Conservation (phyloP, 2,797 vertebrate species). For the Falco rusticolus region DNA sequence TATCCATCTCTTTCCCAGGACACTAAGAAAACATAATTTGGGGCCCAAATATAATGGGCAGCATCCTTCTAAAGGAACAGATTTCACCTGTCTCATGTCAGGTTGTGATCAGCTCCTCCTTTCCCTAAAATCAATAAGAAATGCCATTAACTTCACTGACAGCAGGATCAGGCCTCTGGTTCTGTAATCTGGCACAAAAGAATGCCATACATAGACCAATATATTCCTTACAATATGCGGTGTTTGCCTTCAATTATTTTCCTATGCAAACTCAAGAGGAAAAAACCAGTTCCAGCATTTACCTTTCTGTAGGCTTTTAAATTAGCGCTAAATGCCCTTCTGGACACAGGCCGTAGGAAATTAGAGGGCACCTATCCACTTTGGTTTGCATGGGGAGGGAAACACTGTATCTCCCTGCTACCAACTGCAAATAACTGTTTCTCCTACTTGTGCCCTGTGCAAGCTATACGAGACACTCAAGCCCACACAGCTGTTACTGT, state of each 20-base stretch:
- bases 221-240: not conserved
- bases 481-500: rapidly evolving
- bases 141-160: not conserved
- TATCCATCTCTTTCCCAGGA: not conserved
- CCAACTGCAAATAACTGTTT: not conserved
- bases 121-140: constrained; percentile 17
- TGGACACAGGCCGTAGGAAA: not conserved
- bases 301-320: not conserved
- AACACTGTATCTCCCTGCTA: not conserved
- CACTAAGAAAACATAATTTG: not conserved
- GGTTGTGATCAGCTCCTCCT: not conserved
- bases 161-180: not conserved
- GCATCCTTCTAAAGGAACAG: not conserved
- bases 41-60: not conserved
- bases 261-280: not conserved
- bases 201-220: not conserved
- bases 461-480: not conserved
- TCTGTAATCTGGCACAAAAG: not conserved
- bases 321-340: not conserved
- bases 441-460: not conserved
- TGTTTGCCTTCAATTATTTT: not conserved
- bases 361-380: not conserved
- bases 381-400: not conserved
- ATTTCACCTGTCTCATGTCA: not conserved
- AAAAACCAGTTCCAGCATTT: not conserved